These are phyloP conservation scores for Kradibia gibbosae DNA, from an alignment of 1,140 invertebrate genomes.

Conservation along the genomic window DNA sequence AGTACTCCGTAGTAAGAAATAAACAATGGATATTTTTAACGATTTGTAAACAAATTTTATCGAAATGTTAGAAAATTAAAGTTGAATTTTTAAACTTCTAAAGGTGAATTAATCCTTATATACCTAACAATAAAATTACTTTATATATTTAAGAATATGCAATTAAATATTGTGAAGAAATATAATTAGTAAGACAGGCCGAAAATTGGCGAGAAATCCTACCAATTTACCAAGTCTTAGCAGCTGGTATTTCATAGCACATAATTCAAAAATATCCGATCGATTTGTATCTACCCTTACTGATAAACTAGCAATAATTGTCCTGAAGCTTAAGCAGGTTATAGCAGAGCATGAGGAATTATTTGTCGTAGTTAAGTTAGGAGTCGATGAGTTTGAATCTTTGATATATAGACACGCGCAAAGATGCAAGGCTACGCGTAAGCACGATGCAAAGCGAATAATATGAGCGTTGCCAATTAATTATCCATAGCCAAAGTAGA, in stretches of 20 bases:
- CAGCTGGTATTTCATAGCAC: conserved; percentile 2
- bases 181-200: neutral
- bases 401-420: neutral
- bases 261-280: conserved; percentile 34
- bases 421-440: neutral
- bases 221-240: neutral
- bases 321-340: conserved; percentile 20
- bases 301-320: neutral
- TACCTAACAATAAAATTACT: too few species aligned
- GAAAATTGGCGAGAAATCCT: neutral
- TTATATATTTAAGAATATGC: neutral
- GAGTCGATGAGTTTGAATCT: conserved; percentile 30
- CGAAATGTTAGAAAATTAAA: too few species aligned
- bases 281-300: neutral
- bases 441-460: neutral
- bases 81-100: too few species aligned
- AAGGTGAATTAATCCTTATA: too few species aligned
- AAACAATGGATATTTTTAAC: too few species aligned
- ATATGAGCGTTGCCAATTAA: conserved; percentile 18
- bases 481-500: neutral
- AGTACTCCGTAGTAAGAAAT: too few species aligned
- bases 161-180: neutral
- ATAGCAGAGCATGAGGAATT: conserved; percentile 51
- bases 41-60: too few species aligned
- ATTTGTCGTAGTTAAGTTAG: neutral